Percentiles rank a stretch among this genome's conserved stretches.
These are phyloP conservation scores for Drosophila simulans DNA, from an alignment of 1,140 invertebrate genomes.

Conservation along the genomic window DNA sequence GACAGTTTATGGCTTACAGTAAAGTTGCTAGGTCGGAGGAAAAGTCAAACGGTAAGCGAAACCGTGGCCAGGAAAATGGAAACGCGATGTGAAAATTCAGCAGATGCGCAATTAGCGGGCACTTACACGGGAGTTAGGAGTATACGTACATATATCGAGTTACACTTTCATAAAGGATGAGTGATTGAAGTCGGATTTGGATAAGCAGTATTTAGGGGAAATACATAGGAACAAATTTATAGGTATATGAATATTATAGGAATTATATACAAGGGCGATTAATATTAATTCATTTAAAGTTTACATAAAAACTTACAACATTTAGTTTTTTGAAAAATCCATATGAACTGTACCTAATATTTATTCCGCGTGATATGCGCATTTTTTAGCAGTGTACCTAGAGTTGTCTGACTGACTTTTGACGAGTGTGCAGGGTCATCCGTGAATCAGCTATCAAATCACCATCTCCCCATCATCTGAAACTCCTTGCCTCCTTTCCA, in stretches of 20 bases:
- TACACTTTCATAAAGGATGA: conserved; percentile 38
- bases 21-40: conserved; percentile 32
- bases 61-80: conserved; percentile 34
- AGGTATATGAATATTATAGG: background rate
- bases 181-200: conserved; percentile 8
- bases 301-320: too few relatives aligned
- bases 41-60: conserved; percentile 54
- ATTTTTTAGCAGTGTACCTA: conserved; percentile 7
- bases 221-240: conserved; percentile 5
- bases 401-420: conserved; percentile 61
- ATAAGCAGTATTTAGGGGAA: conserved; percentile 2
- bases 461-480: conserved; percentile 47
- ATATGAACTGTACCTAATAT: too few relatives aligned
- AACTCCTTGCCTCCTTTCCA: conserved; percentile 5
- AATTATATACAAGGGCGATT: background rate
- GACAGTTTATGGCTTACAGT: conserved; percentile 31
- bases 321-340: too few relatives aligned
- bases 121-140: conserved; percentile 43
- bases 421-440: conserved; percentile 45
- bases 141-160: conserved; percentile 33
- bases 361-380: background rate
- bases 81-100: conserved; percentile 36
- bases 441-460: conserved; percentile 73
- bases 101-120: conserved; percentile 79
- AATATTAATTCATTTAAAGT: background rate